phyloP scores from a whole-genome alignment of 2,797 vertebrate species.

The Lutra lutra region DNA sequence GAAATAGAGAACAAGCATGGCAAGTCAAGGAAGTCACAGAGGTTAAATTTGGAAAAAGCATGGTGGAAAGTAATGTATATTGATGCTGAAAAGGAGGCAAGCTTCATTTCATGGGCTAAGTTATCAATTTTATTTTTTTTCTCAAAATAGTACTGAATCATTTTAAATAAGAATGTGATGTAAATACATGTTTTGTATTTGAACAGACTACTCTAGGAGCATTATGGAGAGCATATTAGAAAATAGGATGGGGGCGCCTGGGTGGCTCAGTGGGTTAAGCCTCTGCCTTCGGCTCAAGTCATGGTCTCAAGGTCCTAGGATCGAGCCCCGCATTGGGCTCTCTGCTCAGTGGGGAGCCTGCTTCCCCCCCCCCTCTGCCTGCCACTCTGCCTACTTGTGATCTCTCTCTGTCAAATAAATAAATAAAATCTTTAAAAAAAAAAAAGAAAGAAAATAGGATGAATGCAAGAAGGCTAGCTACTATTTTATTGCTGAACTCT shows the following conservation, averaged over 20 bases:
- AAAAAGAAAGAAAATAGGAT: neutral
- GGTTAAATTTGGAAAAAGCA: neutral
- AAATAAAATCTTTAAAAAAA: too few relatives aligned
- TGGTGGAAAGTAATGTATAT: neutral
- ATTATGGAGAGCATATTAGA: neutral
- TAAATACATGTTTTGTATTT: neutral
- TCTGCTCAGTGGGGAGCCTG: too few relatives aligned
- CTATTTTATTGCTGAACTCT: neutral
- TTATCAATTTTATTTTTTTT: neutral
- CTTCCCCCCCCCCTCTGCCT: too few relatives aligned
- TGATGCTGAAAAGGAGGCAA: neutral
- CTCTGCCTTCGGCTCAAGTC: too few relatives aligned
- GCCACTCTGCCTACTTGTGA: too few relatives aligned
- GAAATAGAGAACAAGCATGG: neutral
- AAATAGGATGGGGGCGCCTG: neutral
- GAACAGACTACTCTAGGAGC: neutral
- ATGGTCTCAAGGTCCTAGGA: too few relatives aligned
- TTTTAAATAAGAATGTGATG: neutral
- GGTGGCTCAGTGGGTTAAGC: too few relatives aligned
- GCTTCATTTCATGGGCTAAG: neutral
- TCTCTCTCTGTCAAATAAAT: too few relatives aligned
- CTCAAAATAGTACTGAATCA: neutral
- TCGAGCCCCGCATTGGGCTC: too few relatives aligned
- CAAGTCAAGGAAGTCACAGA: neutral
- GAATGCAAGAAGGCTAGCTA: neutral